A percentile compares a stretch with the other conserved stretches of the same genome.
Conservation (phyloP, 2,797 vertebrate species). For the Sternotherus odoratus region DNA sequence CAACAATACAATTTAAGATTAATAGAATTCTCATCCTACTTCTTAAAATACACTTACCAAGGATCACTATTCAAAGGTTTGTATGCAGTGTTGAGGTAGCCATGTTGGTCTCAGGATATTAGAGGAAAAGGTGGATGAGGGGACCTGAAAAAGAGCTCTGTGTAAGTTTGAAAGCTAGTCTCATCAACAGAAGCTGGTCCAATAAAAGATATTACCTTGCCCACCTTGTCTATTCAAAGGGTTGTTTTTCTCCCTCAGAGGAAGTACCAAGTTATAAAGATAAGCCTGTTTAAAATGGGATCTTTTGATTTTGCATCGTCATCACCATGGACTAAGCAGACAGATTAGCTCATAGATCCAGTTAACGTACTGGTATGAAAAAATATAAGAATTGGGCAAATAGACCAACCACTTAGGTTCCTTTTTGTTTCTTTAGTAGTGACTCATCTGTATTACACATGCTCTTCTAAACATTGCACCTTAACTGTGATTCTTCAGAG, state of each 20-base stretch:
- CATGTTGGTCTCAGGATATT: not conserved
- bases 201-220: not conserved
- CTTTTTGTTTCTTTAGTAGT: not conserved
- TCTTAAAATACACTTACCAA: not conserved
- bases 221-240: not conserved
- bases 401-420: not conserved
- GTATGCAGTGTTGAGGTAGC: not conserved
- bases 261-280: not conserved
- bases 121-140: not conserved
- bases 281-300: not conserved
- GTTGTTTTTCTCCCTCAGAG: not conserved
- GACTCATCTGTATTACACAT: not conserved
- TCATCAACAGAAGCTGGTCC: not conserved
- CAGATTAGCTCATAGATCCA: not conserved
- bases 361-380: not conserved
- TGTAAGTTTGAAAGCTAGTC: not conserved
- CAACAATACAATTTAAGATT: not conserved
- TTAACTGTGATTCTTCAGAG: not conserved
- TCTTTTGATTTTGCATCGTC: not conserved
- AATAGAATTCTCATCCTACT: not conserved
- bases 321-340: not conserved
- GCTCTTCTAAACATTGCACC: not conserved
- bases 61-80: not conserved
- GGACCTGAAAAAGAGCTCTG: not conserved
- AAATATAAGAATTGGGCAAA: not conserved